Percentiles rank a stretch among this genome's conserved stretches.
Conservation (phyloP, 2,888 invertebrate species). For the Lydus trimaculatus region DNA sequence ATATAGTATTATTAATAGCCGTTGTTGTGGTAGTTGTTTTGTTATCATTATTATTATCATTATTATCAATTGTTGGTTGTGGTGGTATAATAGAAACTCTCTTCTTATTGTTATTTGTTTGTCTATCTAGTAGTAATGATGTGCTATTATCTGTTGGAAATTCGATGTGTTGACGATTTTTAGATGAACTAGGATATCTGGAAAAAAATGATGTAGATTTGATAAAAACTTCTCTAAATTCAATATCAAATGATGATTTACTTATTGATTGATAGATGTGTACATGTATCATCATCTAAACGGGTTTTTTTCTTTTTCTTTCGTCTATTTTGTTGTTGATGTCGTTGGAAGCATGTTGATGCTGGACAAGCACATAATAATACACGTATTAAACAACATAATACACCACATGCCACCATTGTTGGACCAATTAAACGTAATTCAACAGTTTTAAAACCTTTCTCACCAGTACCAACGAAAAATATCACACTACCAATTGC, state of each 20-base stretch:
- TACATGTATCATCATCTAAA: constrained; percentile 56
- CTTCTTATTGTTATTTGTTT: constrained; percentile 3
- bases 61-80: background rate
- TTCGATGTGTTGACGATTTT: background rate
- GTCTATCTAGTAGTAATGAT: background rate
- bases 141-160: background rate
- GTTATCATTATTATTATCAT: background rate
- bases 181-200: constrained; percentile 26
- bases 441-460: constrained; percentile 86
- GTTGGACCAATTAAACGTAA: constrained; percentile 87
- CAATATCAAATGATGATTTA: constrained; percentile 42
- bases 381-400: constrained; percentile 84
- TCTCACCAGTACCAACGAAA: constrained; percentile 90
- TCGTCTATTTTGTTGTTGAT: constrained; percentile 62
- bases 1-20: background rate
- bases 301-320: constrained; percentile 62
- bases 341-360: constrained; percentile 75
- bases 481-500: constrained; percentile 87
- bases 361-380: constrained; percentile 81
- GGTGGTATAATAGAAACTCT: constrained; percentile 4
- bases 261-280: background rate
- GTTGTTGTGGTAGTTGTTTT: background rate
- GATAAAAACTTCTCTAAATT: too few relatives aligned
- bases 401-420: constrained; percentile 72
- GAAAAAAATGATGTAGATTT: too few relatives aligned